Evolutionary conservation across 2,113 vertebrate genomes (phyloP), one percentile per base, ranked within the genome.

Genomic region (Grammomys surdaster): DNA sequence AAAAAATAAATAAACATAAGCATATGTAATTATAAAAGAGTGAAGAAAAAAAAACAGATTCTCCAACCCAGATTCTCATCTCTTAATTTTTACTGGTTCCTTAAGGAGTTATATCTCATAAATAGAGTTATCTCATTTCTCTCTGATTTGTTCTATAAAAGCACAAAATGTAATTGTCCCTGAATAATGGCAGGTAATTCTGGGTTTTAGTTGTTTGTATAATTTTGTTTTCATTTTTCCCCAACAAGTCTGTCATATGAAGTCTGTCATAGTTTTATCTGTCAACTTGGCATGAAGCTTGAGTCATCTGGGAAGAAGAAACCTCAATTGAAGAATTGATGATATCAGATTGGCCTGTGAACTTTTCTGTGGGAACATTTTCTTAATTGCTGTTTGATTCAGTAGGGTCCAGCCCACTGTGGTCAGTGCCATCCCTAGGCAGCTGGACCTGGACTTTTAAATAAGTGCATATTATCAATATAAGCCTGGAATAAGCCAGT

Each of bases 11-110:
- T 67, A 67, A 67, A 67, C 33, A 13, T 67, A 26, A 67, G 65
- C 28, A 67, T 33, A 67, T 67, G 65, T 28, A 65, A 28, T 65
- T 65, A 65, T 28, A 65, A 65, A 65, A 22, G 12, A 58, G 17
- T 22, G 54, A 3, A 20, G 7, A 28, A 12, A 65, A 65, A 7
- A 26, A 63, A 63, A 22, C 2, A 60, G 51, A 1, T 26, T 40
- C 4, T 43, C 81, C 8, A 72, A 4, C 7, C 0, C 7, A 9
- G 1, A 17, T 28, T 33, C 67, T 10, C 9, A n/a, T 31, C 33
- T 4, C 28, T 63, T 73, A 51, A 60, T 82, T 24, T 0, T 8
- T 77, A 36, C 48, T 2, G 14, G 76, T 91, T 60, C 89, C 17
- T 58, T 20, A 60, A 36, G 69, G 65, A 16, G 0, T 1, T 40